Evolutionary conservation across 2,113 vertebrate genomes (phyloP), one percentile per base, ranked within the genome.

Genomic region (Cochlearius cochlearius): DNA sequence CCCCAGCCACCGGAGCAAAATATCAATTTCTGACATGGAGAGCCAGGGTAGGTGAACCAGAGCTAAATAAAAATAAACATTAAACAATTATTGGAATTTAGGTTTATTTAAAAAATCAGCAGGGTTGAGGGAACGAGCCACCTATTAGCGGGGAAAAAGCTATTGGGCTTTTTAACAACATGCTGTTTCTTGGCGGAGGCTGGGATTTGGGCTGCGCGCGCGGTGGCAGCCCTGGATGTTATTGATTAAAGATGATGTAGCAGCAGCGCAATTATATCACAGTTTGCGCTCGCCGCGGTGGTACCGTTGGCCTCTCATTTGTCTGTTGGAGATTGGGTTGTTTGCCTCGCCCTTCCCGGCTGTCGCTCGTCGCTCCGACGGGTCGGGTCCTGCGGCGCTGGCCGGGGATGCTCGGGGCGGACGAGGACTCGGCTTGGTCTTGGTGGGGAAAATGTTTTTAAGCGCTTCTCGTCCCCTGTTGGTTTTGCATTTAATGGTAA

Each of bases 71-170:
- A 98, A 98, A 97, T 96, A 98, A 98, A 96, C 98, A 98, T 98
- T 98, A 98, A 98, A 98, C 98, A 98, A 98, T 98, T 98, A 98
- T 97, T 97, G 97, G 98, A 97, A 97, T 98, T 98, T 97, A 96
- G 96, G 96, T 98, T 98, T 98, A 98, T 98, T 98, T 98, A 85
- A 98, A 97, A 98, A 97, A 97, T 86, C 98, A 98, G 98, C 97
- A 43, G 98, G 98, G 96, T 95, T 96, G 97, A 97, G 93, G 94
- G 97, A 98, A 97, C 52, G 95, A 97, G 98, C 94, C 96, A 96
- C 97, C 97, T 97, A 97, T 98, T 98, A 98, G 96, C 32, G 0
- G 78, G 96, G 92, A 22, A 92, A 92, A 89, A 97, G 90, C 98
- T 94, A 95, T 96, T 56, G 94, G 98, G 96, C 97, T 97, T 97